phyloP scores from a whole-genome alignment of 2,888 invertebrate genomes.

The Altica lythri region DNA sequence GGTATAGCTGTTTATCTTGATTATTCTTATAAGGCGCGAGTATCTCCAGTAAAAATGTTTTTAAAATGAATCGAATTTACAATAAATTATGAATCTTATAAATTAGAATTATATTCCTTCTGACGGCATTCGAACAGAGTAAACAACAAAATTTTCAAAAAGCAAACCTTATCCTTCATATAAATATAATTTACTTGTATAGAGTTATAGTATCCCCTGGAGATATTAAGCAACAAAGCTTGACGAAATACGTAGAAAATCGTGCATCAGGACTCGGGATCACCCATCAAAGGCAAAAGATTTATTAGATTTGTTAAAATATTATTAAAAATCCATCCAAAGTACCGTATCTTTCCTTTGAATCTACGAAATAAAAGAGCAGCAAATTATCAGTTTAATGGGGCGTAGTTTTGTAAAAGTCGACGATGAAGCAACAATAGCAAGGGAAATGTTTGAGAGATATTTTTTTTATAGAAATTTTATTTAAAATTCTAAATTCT shows the following conservation, averaged over 20 bases:
- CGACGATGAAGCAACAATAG: neutral
- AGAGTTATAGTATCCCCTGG: conserved; percentile 21
- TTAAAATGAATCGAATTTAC: no score
- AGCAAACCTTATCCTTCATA: no score
- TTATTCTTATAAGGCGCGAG: no score
- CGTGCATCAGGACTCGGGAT: conserved; percentile 11
- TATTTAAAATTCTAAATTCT: no score
- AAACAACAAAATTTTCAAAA: no score
- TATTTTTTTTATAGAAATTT: no score
- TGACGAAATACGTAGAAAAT: conserved; percentile 21
- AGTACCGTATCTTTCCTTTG: conserved; percentile 7
- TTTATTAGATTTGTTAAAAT: conserved; percentile 27
- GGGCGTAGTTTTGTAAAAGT: neutral
- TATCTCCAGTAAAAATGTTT: no score
- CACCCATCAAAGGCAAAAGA: conserved; percentile 21
- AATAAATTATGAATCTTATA: no score
- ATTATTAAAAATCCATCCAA: conserved; percentile 16
- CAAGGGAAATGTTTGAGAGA: no score
- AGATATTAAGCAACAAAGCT: conserved; percentile 22
- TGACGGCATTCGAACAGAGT: no score
- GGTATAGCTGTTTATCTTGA: no score
- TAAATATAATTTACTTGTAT: conserved; percentile 20
- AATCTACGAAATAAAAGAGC: conserved; percentile 6
- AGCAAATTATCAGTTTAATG: conserved; percentile 14
- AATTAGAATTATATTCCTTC: no score